Percentiles rank a stretch among this genome's conserved stretches.
phyloP scores from a whole-genome alignment of 1,140 invertebrate species.

The honey bee (Apis mellifera) region DNA sequence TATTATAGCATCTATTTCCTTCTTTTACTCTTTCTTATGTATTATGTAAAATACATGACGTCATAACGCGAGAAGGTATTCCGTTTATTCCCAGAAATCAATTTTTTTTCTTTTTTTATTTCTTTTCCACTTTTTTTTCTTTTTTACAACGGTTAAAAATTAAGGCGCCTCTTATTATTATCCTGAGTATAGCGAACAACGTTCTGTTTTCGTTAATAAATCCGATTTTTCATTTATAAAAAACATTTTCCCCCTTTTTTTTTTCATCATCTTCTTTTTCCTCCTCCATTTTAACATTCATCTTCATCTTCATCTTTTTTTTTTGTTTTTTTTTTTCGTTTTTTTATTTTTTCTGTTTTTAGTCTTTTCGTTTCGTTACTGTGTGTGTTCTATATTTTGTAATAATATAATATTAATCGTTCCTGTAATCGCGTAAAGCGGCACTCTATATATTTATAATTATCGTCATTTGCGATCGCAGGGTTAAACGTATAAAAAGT shows the following conservation, averaged over 20 bases:
- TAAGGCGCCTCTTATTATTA: constrained; percentile 57
- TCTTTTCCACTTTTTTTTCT: not conserved
- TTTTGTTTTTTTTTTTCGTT: not conserved
- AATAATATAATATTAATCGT: constrained; percentile 14
- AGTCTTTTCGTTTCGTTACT: constrained; percentile 11
- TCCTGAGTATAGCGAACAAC: constrained; percentile 55
- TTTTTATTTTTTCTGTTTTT: not conserved
- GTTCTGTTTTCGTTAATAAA: constrained; percentile 1
- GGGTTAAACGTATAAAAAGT: constrained; percentile 53
- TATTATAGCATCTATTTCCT: not conserved
- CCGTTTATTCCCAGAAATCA: constrained; percentile 24
- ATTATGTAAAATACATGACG: constrained; percentile 10
- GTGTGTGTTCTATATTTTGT: constrained; percentile 1
- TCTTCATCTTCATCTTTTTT: not conserved
- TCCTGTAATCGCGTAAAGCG: constrained; percentile 11
- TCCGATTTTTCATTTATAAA: constrained; percentile 24
- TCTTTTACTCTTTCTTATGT: not conserved
- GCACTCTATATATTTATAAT: not conserved
- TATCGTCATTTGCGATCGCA: constrained; percentile 22
- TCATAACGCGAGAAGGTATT: constrained; percentile 21
- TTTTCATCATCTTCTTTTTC: not conserved
- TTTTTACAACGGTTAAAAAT: constrained; percentile 24
- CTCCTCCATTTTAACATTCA: not conserved
- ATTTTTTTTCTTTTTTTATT: not conserved
- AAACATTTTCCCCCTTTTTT: not conserved